Base-by-base conservation (phyloP, 2,797 vertebrate genomes). In the Onychomys torridus region DNA sequence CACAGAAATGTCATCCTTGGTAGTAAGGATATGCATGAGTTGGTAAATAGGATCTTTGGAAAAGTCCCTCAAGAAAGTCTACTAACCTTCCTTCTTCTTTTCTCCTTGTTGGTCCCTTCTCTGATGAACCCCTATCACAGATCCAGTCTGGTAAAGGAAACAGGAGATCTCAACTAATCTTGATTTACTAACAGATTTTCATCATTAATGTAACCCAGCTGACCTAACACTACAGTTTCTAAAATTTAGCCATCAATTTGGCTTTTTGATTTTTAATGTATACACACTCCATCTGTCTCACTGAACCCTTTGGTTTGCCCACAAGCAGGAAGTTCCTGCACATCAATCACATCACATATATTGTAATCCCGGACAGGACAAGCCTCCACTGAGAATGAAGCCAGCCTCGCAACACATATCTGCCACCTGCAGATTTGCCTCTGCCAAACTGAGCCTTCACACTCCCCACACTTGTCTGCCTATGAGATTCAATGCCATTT, bases 291-390 rank as follows among this genome's bases (percentile, higher is more conserved):
- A 49, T 40, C 43, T 75, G 92, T 59, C 77, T 90, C n/a, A 23
- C 16, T 67, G 77, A 95, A 79, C 83, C 76, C 89, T 93, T 69
- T 67, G 43, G n/a, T 37, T 96, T 67, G 1, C 67, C 57, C 55
- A 71, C 76, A 90, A 82, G 88, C n/a, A 40, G 75, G 71, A 89
- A 46, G 16, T 29, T 67, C 52, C 88, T 85, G 2, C 17, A 27
- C 23, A 27, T 55, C 40, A 16, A n/a, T 89, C 75, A 73, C 43
- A 63, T 29, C 10, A 37, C 6, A 25, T 46, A 59, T n/a, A 76
- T 11, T 65, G 16, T 49, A 34, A 82, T 63, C 75, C 37, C 23
- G 25, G 49, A 46, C 13, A 61, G 29, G 29, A 5, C 11, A 59
- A 25, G 25, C 32, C 84, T 91, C 21, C 88, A 43, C 11, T 8